Percentiles rank a stretch among this genome's conserved stretches.
phyloP scores from a whole-genome alignment of 2,113 vertebrate species.

The Hassar affinis region DNA sequence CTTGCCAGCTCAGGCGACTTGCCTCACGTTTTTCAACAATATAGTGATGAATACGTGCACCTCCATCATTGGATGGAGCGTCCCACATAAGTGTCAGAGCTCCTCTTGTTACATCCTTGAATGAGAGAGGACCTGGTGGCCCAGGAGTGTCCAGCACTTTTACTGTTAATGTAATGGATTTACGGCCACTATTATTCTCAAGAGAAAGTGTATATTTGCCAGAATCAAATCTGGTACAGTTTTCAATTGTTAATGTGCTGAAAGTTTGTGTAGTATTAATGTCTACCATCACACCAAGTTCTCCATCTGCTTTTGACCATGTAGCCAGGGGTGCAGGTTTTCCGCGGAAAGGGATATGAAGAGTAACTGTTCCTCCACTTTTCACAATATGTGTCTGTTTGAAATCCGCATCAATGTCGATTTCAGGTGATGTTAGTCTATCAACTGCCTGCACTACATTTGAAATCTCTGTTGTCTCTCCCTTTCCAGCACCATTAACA shows the following conservation, averaged over 20 bases:
- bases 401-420: constrained; percentile 90
- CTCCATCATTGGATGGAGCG: constrained; percentile 88
- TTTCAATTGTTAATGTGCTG: constrained; percentile 89
- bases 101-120: constrained; percentile 90
- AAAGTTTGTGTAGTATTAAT: constrained; percentile 89
- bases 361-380: constrained; percentile 84
- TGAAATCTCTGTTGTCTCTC: constrained; percentile 85
- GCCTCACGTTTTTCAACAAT: constrained; percentile 92
- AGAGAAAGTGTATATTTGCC: constrained; percentile 93
- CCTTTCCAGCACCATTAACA: constrained; percentile 88
- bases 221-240: constrained; percentile 89
- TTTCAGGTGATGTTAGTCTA: constrained; percentile 89
- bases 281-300: constrained; percentile 86
- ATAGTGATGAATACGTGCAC: constrained; percentile 89
- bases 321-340: constrained; percentile 89
- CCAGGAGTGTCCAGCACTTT: constrained; percentile 96
- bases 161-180: constrained; percentile 89
- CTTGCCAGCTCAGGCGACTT: constrained; percentile 92
- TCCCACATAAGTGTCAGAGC: constrained; percentile 95
- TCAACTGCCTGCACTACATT: constrained; percentile 85
- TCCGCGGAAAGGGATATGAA: constrained; percentile 86
- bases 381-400: constrained; percentile 94
- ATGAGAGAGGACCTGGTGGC: constrained; percentile 87
- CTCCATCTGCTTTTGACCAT: constrained; percentile 87
- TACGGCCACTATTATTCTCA: constrained; percentile 94